Conservation (phyloP, 2,113 vertebrate genomes). For the Nesoenas mayeri region DNA sequence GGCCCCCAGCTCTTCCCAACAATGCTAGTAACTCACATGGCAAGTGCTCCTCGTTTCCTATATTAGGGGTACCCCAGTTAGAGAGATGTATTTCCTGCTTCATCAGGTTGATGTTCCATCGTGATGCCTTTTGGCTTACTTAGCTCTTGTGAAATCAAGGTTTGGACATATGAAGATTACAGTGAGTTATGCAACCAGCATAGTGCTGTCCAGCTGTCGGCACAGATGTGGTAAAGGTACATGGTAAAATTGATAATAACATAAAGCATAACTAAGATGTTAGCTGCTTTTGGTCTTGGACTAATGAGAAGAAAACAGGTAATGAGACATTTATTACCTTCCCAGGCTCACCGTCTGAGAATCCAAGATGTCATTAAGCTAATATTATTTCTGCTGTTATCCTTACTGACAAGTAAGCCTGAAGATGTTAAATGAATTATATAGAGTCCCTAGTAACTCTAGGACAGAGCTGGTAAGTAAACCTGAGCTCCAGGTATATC, state of each 20-base stretch:
- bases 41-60: background rate
- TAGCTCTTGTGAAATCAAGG: background rate
- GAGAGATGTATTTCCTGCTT: background rate
- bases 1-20: background rate
- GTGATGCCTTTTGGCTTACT: background rate
- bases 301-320: background rate
- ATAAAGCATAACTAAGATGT: background rate
- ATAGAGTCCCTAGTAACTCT: background rate
- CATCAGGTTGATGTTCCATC: background rate
- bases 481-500: background rate
- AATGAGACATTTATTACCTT: background rate
- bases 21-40: background rate
- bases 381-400: background rate
- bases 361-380: background rate
- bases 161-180: background rate
- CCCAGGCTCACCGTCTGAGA: background rate
- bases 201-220: background rate
- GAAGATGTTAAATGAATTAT: background rate
- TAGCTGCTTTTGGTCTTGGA: background rate
- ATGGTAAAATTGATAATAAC: background rate
- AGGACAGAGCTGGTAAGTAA: background rate
- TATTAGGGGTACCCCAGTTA: background rate
- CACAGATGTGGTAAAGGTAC: background rate
- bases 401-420: background rate
- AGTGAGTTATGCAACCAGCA: background rate